Base-by-base conservation (phyloP, 2,888 invertebrate genomes). In the Melikaiella ostensackeni region DNA sequence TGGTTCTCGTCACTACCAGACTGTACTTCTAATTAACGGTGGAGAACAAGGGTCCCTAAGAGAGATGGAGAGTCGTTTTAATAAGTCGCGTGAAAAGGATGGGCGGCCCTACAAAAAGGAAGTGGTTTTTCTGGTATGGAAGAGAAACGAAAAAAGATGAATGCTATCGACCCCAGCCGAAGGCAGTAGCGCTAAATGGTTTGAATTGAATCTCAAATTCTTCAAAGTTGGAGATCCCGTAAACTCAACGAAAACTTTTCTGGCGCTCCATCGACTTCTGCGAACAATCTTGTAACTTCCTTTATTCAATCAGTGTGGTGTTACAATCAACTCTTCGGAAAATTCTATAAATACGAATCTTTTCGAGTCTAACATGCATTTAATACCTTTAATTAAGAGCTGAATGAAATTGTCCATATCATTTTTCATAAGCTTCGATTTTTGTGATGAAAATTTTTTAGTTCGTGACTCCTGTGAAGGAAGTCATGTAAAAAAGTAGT, bases 11-110 rank as follows among this genome's bases (percentile, higher is more conserved):
- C 87, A 84, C 83, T 86, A 84, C 81, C 85, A 88, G 88, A 88
- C 86, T 87, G 86, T 87, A 87, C 84, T 86, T 55, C 88, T 88
- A 88, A 88, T 88, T 88, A 88, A 88, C 87, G 84, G 86, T 75
- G 80, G 79, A 82, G 84, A 84, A 84, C 87, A 88, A 88, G 87
- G 80, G 81, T 80, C 78, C 83, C 84, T 81, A 81, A 82, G 84
- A 83, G 84, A 83, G 85, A 86, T 81, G 82, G 81, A 85, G 86
- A 81, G 83, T 79, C 82, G 81, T 86, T 86, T 84, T 87, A 86
- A 88, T 87, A 87, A 87, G 83, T 86, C 80, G 82, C 77, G 75
- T 66, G 79, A 76, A 70, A 70, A 70, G 30, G 70, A 50, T 70
- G 33, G 27, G 30, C 70, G 46, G 8, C 30, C n/a, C 30, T 70